Percentiles rank a stretch among this genome's conserved stretches.
These are phyloP conservation scores for Eira barbara DNA, from an alignment of 2,113 vertebrate genomes.

Conservation along the genomic window DNA sequence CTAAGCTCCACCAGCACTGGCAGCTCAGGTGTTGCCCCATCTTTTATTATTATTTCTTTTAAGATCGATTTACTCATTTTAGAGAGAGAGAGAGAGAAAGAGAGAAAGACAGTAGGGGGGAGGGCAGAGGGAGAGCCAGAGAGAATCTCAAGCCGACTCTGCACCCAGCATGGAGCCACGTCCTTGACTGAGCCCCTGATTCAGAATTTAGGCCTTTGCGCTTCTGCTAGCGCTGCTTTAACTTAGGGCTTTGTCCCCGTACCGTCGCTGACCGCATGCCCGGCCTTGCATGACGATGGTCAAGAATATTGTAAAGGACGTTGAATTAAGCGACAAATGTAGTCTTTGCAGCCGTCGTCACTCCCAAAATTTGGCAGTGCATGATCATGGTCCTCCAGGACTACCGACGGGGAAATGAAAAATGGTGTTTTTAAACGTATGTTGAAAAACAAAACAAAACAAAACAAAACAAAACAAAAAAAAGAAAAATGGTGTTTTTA, in stretches of 20 bases:
- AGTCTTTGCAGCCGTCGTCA: not conserved
- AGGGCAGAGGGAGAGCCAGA: not conserved
- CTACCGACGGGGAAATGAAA: not conserved
- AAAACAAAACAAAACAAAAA: no score
- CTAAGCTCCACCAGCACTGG: not conserved
- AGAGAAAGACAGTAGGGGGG: not conserved
- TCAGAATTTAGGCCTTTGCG: not conserved
- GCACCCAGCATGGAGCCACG: not conserved
- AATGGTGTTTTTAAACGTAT: not conserved
- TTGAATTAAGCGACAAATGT: not conserved
- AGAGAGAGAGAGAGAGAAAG: not conserved
- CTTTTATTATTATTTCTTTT: not conserved
- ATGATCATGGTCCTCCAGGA: not conserved
- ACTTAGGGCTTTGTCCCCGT: no score
- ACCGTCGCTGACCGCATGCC: rapidly evolving
- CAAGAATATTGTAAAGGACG: not conserved
- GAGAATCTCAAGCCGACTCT: not conserved
- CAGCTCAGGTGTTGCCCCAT: not conserved
- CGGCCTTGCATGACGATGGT: not conserved
- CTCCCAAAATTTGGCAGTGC: not conserved
- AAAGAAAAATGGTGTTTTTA: not conserved
- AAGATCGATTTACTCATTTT: not conserved
- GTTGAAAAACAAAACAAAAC: no score
- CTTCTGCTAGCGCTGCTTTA: not conserved
- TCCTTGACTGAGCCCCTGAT: no score